phyloP scores from a whole-genome alignment of 2,797 vertebrate genomes.

The Thunnus albacares region DNA sequence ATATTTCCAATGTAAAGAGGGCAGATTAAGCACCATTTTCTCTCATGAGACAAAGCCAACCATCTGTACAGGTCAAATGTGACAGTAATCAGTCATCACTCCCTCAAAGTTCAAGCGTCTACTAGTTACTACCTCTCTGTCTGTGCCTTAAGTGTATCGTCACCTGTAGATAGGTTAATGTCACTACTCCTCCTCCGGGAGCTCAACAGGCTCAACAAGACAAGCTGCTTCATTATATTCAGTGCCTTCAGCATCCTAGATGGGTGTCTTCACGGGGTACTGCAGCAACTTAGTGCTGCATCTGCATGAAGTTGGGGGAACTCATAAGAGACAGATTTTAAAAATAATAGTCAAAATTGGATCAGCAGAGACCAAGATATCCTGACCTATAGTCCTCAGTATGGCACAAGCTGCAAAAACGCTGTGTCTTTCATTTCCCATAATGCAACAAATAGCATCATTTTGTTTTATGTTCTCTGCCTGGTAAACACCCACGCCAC shows the following conservation, averaged over 20 bases:
- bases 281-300: background rate
- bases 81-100: background rate
- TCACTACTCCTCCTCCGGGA: background rate
- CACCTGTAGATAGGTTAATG: background rate
- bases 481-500: background rate
- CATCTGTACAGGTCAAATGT: slow-evolving; percentile 8
- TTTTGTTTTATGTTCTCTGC: background rate
- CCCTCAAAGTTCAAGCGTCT: background rate
- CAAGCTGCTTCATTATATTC: background rate
- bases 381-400: background rate
- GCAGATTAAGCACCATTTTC: background rate
- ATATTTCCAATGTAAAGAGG: background rate
- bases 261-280: background rate
- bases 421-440: slow-evolving; percentile 1
- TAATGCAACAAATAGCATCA: background rate
- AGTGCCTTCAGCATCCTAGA: background rate
- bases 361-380: background rate
- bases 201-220: background rate
- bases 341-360: background rate
- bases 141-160: background rate
- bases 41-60: background rate
- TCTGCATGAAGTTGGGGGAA: background rate
- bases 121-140: background rate
- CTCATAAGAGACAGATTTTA: background rate
- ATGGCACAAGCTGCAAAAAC: slow-evolving; percentile 1